Conservation (phyloP, 1,140 invertebrate genomes). For the Bombyx mandarina region DNA sequence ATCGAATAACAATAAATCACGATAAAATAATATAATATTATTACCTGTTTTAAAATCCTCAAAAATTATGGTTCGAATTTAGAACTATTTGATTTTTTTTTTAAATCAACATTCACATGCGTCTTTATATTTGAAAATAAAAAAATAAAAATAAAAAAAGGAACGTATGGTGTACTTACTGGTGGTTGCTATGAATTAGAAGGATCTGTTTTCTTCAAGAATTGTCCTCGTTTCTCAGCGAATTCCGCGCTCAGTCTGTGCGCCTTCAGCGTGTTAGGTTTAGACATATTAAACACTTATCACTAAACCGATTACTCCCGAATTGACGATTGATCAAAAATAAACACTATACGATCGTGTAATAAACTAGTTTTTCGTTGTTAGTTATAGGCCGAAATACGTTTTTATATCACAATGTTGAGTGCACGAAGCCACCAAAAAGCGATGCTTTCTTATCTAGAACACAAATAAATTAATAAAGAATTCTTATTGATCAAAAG, state of each 20-base stretch:
- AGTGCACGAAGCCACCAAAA: slow-evolving; percentile 15
- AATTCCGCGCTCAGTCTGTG: slow-evolving; percentile 62
- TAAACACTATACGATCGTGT: slow-evolving; percentile 20
- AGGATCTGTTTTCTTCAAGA: slow-evolving; percentile 53
- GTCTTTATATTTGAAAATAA: background rate
- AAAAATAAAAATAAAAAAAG: slow-evolving; percentile 4
- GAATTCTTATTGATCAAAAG: slow-evolving; percentile 51
- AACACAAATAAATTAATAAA: slow-evolving; percentile 61
- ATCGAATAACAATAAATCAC: background rate
- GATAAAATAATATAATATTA: background rate
- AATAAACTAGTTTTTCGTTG: slow-evolving; percentile 40
- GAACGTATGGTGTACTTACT: slow-evolving; percentile 33
- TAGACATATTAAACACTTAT: slow-evolving; percentile 51
- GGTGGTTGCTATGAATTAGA: slow-evolving; percentile 61
- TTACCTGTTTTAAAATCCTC: background rate
- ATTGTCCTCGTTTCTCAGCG: slow-evolving; percentile 52
- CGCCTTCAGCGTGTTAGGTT: slow-evolving; percentile 59
- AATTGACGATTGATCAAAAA: slow-evolving; percentile 21
- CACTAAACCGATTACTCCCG: slow-evolving; percentile 19
- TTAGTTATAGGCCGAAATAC: slow-evolving; percentile 28
- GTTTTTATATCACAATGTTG: slow-evolving; percentile 23
- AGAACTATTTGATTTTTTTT: background rate
- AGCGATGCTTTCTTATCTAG: slow-evolving; percentile 32
- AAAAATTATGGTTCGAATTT: background rate
- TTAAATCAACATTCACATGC: background rate